phyloP scores from a whole-genome alignment of 2,797 vertebrate genomes.

The Spinus pinus region DNA sequence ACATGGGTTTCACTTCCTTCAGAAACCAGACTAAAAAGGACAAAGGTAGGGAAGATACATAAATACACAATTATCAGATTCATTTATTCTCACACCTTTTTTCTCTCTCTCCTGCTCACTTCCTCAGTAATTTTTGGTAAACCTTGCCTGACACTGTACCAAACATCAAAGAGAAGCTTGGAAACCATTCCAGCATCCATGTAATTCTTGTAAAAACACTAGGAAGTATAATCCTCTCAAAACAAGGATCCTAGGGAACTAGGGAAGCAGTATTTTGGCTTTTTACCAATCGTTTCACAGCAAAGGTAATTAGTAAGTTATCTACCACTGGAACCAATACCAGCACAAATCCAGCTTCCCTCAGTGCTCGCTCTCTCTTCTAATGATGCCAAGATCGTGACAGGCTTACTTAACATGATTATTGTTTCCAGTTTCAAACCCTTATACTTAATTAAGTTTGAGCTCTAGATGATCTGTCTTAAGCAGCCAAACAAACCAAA shows the following conservation, averaged over 20 bases:
- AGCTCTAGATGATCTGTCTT: background rate
- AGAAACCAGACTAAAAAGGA: conserved; percentile 5
- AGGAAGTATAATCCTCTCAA: conserved; percentile 2
- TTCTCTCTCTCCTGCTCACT: background rate
- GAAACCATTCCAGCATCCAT: background rate
- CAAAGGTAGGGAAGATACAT: background rate
- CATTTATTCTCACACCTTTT: background rate
- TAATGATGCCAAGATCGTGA: conserved; percentile 8
- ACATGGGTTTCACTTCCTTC: conserved; percentile 42
- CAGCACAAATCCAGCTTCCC: conserved; percentile 2
- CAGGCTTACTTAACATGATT: background rate
- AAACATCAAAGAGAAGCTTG: background rate
- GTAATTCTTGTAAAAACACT: conserved; percentile 31
- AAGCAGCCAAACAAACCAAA: conserved; percentile 20
- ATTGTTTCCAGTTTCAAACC: conserved; percentile 33
- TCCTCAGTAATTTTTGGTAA: background rate
- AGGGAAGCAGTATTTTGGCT: conserved; percentile 16
- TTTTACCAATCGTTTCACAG: conserved; percentile 7
- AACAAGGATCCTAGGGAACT: conserved; percentile 7
- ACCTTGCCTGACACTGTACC: background rate
- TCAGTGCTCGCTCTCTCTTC: background rate
- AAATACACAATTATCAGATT: background rate
- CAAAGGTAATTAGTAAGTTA: conserved; percentile 27
- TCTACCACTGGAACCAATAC: background rate
- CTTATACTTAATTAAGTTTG: conserved; percentile 5